Base-by-base conservation (phyloP, 2,113 vertebrate genomes). In the Sprattus sprattus region DNA sequence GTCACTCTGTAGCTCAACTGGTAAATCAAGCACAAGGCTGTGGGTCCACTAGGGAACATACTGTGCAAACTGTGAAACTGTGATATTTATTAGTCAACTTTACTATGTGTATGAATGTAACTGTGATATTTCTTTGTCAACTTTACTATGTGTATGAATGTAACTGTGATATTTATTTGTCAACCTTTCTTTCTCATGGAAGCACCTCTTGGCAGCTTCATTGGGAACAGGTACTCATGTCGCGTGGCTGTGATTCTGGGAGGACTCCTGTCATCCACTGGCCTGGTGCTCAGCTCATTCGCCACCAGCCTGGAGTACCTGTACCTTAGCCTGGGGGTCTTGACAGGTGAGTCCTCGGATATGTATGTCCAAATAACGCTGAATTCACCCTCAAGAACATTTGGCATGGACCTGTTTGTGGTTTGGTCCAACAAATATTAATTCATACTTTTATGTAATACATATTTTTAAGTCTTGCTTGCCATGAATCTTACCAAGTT, bases 131-230 rank as follows among this genome's bases (percentile, higher is more conserved):
- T 11, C 1, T 52, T 52, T 52, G 11, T 52, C 50, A 52, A 11
- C 50, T 15, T 52, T 39, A 39, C 39, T 39, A 39, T 39, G 39
- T 39, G 39, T 39, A 39, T 52, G 9, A 52, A 13, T 52, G 2
- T 15, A 52, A 52, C 7, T 52, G 15, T 52, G 9, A 15, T 2
- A 52, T 52, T 52, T 15, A 9, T 52, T 52, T 15, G 2, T 52
- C 15, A 3, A 52, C 39, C 39, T 52, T 22, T 22, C 4, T 60
- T 60, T 60, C 54, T 60, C 54, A 6, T 4, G 54, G 20, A 18
- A 99, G 97, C 97, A 85, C 98, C 98, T 0, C 91, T 99, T 10
- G 98, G 97, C 90, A 99, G 97, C 93, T 93, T 97, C 86, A 94
- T 99, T 86, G 97, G 95, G 85, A 98, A 96, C 92, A 96, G 94